A percentile compares a stretch with the other conserved stretches of the same genome.
phyloP scores from a whole-genome alignment of 2,797 vertebrate genomes.

The Botia almorhae region DNA sequence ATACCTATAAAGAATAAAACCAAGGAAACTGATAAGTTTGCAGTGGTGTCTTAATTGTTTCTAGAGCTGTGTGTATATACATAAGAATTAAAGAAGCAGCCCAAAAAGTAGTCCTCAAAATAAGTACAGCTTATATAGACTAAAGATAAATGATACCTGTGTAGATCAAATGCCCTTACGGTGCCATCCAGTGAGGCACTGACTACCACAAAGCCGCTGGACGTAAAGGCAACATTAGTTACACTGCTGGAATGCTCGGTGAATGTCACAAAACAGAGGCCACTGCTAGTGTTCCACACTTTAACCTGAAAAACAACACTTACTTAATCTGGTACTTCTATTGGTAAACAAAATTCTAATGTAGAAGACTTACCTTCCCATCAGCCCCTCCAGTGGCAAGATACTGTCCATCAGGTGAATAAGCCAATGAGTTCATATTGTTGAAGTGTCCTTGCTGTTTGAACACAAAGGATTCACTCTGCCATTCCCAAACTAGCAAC shows the following conservation, averaged over 20 bases:
- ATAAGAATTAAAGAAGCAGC: no score
- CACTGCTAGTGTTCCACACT: slow-evolving; percentile 92
- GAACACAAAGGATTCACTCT: slow-evolving; percentile 95
- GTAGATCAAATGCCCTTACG: slow-evolving; percentile 91
- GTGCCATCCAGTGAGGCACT: slow-evolving; percentile 95
- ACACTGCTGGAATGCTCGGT: slow-evolving; percentile 91
- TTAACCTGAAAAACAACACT: slow-evolving; percentile 82
- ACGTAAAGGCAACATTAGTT: slow-evolving; percentile 86
- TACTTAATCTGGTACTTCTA: neutral
- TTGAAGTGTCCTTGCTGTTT: slow-evolving; percentile 99
- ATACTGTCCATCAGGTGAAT: slow-evolving; percentile 94
- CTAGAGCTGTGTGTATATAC: no score
- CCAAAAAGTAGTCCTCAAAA: no score
- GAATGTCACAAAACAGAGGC: slow-evolving; percentile 96
- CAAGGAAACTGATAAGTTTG: no score
- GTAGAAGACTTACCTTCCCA: slow-evolving; percentile 82
- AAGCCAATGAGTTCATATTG: slow-evolving; percentile 92
- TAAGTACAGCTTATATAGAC: no score
- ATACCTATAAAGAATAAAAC: no score
- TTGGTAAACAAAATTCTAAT: neutral
- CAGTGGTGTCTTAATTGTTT: no score
- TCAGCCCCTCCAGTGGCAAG: slow-evolving; percentile 93
- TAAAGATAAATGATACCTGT: slow-evolving; percentile 79
- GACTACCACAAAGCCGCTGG: slow-evolving; percentile 88
- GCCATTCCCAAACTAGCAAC: slow-evolving; percentile 98